Conservation (phyloP, 2,888 invertebrate species). For the Stenolophus ochropezus region DNA sequence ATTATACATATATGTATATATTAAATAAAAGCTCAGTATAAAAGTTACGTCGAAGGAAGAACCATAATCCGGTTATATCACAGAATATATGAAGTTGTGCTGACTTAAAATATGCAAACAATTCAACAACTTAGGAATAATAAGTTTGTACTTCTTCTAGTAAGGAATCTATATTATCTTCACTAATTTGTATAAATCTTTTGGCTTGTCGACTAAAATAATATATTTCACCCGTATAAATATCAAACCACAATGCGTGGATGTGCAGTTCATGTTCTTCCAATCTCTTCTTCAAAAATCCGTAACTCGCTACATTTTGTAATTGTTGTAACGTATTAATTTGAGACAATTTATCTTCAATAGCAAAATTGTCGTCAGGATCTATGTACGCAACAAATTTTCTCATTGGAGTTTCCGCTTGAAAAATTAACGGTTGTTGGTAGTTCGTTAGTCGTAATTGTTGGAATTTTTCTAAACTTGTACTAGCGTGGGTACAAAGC, state of each 20-base stretch:
- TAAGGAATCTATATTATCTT: constrained; percentile 84
- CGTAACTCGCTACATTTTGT: constrained; percentile 94
- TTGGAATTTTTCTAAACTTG: constrained; percentile 89
- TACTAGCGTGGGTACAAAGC: constrained; percentile 90
- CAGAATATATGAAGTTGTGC: constrained; percentile 30
- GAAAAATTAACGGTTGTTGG: constrained; percentile 87
- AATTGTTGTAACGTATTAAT: constrained; percentile 94
- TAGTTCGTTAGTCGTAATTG: constrained; percentile 79
- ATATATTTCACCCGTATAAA: constrained; percentile 96
- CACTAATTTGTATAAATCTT: constrained; percentile 90
- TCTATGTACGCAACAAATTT: constrained; percentile 96
- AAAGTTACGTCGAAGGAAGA: not conserved
- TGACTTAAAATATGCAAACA: not conserved
- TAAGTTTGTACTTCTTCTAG: constrained; percentile 85
- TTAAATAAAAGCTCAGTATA: constrained; percentile 7
- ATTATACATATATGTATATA: constrained; percentile 10
- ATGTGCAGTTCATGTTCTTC: constrained; percentile 89
- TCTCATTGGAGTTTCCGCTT: constrained; percentile 89
- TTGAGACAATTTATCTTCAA: constrained; percentile 96
- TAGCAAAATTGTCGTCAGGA: constrained; percentile 89
- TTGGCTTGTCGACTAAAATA: constrained; percentile 93
- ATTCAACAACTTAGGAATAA: constrained; percentile 78
- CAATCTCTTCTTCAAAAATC: constrained; percentile 88
- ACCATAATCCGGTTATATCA: not conserved
- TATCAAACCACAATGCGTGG: constrained; percentile 98